phyloP scores from a whole-genome alignment of 2,797 vertebrate species.

The Falco columbarius region DNA sequence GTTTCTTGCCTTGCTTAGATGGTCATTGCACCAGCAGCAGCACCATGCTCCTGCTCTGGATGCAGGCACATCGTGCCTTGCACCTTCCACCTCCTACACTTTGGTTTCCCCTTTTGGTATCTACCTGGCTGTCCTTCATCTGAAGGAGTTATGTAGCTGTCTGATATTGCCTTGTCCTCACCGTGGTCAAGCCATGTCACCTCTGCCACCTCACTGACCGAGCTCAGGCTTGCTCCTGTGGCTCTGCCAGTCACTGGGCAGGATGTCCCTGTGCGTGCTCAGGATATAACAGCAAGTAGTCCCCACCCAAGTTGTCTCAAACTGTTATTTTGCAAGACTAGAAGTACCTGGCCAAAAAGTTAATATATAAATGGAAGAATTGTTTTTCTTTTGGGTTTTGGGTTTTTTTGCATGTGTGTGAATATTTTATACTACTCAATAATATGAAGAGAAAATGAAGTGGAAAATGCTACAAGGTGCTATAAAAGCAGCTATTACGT shows the following conservation, averaged over 20 bases:
- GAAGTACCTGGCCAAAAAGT: background rate
- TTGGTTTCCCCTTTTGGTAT: background rate
- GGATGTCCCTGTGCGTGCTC: accelerated
- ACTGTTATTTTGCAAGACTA: background rate
- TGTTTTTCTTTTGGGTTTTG: background rate
- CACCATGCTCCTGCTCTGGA: background rate
- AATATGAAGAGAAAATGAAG: background rate
- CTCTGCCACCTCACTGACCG: accelerated
- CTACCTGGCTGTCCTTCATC: background rate
- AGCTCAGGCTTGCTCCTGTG: background rate
- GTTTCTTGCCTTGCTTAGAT: background rate
- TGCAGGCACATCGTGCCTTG: accelerated
- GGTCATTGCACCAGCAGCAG: too few relatives aligned
- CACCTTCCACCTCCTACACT: background rate
- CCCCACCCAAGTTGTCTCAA: background rate
- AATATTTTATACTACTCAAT: background rate
- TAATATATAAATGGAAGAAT: background rate
- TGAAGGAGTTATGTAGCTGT: background rate
- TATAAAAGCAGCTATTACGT: background rate
- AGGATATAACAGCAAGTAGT: background rate
- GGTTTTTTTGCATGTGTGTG: background rate
- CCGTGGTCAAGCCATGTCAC: background rate
- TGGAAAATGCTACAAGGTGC: background rate
- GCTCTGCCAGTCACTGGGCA: background rate
- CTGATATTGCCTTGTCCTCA: background rate